Base-by-base conservation (phyloP, 2,113 vertebrate species). In the Tenebrosternarchus preto region DNA sequence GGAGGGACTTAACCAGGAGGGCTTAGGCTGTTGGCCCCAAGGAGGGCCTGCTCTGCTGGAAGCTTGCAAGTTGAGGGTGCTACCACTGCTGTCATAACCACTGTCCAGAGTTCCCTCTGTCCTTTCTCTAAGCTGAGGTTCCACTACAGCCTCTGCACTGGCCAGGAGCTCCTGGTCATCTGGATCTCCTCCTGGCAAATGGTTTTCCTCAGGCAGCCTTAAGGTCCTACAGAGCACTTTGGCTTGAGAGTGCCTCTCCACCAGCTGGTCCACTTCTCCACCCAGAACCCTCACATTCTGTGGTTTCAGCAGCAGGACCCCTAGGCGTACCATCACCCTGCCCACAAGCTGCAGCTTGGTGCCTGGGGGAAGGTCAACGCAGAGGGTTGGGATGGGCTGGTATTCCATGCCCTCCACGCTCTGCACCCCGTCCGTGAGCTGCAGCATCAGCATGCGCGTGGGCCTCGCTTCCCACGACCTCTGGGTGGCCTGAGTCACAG, bases 381-480 rank as follows among this genome's bases (percentile, higher is more conserved):
- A 93, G 77, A 99, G 93, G 61, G 85, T 85, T 57, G 96, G 93
- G 76, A 99, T 88, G 0, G 94, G 87, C 15, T 93, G 93, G 86
- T 98, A 97, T 72, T 99, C 98, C 94, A 99, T 96, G 17, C 93
- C 98, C 84, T 99, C 96, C 81, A 99, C 85, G 82, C 91, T 94
- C 78, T 95, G 92, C 80, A 96, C 89, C 27, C 98, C 98, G 90
- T 99, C 98, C 3, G 97, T 98, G 61, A 99, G 85, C 85, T 98
- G 95, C 20, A 99, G 81, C 86, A 98, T 93, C 20, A 99, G 89
- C 97, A 99, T 93, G 67, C 96, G 94, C 7, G 93, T 95, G 39
- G 95, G 88, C 85, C 92, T 96, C 84, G 92, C 88, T 89, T 99
- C 97, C 97, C 97, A 99, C 27, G 96, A 88, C 80, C 90, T 94